Base-by-base conservation (phyloP, 2,113 vertebrate genomes). In the Microtus ochrogaster region DNA sequence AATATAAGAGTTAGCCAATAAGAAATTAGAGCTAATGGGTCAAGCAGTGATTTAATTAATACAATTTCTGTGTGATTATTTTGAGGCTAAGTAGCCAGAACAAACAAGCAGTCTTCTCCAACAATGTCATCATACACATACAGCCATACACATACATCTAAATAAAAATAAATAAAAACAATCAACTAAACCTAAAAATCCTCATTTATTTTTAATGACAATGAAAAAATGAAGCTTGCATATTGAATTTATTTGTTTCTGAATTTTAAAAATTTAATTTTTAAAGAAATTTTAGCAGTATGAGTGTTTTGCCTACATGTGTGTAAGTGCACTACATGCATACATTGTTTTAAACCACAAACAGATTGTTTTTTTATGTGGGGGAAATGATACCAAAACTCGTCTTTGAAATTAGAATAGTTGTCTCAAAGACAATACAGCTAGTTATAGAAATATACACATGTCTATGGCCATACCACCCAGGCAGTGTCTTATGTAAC, bases 201-300 rank as follows among this genome's bases (percentile, higher is more conserved):
- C 55, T 28, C 55, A 61, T 41, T 61, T 82, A 61, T 82, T 26
- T 82, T 28, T n/a, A 90, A 74, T 94, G 33, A n/a, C 39, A 91
- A 81, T 76, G 6, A 85, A 85, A 87, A 70, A n/a, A 87, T 49
- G 49, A 91, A 94, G 39, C 13, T 86, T 92, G 26, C 3, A 65
- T 44, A 36, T 8, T 74, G 63, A 86, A 66, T 96, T 92, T 73
- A 87, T 17, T 39, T 12, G 61, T 26, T 96, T 77, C n/a, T 87
- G 30, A 91, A 72, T 77, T 36, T 55, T 39, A 41, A 61, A 82
- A 61, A 82, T 3, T 13, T 24, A 39, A n/a, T 58, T 58, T 58
- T 41, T 61, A 82, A 82, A 82, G 79, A 82, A 7, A 39, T 61
- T 26, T 82, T 61, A 82, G n/a, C 55, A 6, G n/a, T 61, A 7